These are phyloP conservation scores for Menidia menidia DNA, from an alignment of 2,797 vertebrate genomes.

Conservation along the genomic window DNA sequence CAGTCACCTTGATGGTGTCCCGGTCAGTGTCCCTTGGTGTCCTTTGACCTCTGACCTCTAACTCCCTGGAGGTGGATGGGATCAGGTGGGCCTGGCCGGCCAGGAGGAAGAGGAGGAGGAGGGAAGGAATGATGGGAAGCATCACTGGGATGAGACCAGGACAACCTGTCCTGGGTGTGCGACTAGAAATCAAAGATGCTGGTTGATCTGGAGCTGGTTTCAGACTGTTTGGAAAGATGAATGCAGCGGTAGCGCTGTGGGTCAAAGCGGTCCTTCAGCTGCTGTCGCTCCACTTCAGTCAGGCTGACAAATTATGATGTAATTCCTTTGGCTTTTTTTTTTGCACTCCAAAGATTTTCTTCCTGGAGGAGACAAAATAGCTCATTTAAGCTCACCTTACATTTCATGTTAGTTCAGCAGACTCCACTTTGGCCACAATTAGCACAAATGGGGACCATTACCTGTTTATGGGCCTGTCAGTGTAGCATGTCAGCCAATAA, in stretches of 20 bases:
- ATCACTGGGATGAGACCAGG: conserved; percentile 13
- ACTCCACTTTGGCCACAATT: conserved; percentile 41
- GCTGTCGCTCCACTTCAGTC: conserved; percentile 10
- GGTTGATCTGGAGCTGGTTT: background rate
- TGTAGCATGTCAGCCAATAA: conserved; percentile 42
- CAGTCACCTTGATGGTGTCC: conserved; percentile 68
- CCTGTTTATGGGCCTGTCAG: conserved; percentile 44
- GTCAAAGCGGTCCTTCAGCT: background rate
- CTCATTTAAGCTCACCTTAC: conserved; percentile 25
- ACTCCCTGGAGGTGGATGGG: conserved; percentile 32
- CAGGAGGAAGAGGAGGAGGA: conserved; percentile 65
- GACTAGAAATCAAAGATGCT: background rate
- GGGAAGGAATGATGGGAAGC: conserved; percentile 29
- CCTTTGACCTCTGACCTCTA: conserved; percentile 60
- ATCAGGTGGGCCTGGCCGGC: conserved; percentile 51
- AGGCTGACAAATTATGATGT: background rate
- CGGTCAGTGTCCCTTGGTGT: conserved; percentile 43
- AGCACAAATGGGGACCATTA: conserved; percentile 40
- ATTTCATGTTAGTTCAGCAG: conserved; percentile 22
- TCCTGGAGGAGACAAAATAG: conserved; percentile 42
- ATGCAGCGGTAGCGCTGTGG: background rate
- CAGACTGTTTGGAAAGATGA: background rate
- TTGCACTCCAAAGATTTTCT: conserved; percentile 15
- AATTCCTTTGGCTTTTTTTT: background rate
- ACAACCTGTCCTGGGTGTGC: conserved; percentile 9